Conservation (phyloP, 2,113 vertebrate genomes). For the Scytalopus superciliaris region DNA sequence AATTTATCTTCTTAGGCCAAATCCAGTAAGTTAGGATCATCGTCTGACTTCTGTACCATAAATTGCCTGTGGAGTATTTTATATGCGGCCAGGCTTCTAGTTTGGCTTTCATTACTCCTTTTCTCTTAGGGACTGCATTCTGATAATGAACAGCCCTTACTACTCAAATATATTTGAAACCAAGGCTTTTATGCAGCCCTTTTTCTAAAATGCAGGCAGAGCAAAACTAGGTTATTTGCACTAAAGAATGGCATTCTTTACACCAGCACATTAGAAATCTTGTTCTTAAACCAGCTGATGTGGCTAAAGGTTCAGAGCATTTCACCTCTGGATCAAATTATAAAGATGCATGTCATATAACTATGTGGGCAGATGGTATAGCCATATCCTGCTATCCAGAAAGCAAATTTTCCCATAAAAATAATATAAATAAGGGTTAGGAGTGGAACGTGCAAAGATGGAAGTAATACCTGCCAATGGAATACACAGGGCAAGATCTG, state of each 20-base stretch:
- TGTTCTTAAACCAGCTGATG: background rate
- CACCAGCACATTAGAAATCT: background rate
- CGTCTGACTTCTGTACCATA: background rate
- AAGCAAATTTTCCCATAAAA: background rate
- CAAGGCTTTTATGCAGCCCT: background rate
- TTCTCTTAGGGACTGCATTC: background rate
- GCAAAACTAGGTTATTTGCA: background rate
- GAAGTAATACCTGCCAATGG: background rate
- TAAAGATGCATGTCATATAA: background rate
- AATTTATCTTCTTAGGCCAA: background rate
- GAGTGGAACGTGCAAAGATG: background rate
- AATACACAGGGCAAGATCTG: background rate
- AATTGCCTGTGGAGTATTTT: background rate
- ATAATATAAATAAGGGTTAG: background rate
- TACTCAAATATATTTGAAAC: background rate
- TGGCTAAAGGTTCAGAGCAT: background rate
- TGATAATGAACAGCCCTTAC: background rate
- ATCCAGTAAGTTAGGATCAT: background rate
- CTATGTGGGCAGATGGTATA: background rate
- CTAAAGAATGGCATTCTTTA: background rate
- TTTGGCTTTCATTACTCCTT: background rate
- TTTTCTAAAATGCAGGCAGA: background rate
- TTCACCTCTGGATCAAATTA: background rate
- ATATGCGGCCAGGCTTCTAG: background rate
- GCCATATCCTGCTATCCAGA: background rate